A percentile compares a stretch with the other conserved stretches of the same genome.
Evolutionary conservation across 2,888 invertebrate genomes (phyloP).

Genomic region (Pseudococcus jackbeardsleyi): DNA sequence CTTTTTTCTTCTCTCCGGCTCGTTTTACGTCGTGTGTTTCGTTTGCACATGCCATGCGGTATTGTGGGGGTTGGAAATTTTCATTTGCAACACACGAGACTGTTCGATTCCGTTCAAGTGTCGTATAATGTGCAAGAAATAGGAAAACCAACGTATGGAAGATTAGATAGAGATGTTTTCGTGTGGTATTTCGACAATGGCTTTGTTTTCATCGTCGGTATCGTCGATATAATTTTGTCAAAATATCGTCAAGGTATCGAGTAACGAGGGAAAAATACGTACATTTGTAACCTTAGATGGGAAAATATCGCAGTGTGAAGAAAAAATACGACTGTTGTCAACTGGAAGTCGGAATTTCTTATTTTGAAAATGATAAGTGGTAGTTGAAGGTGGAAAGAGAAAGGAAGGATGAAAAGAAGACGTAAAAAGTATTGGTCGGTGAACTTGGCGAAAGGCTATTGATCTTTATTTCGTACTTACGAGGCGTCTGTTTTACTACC

Average conservation of each 20-base stretch:
- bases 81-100: conserved; percentile 6
- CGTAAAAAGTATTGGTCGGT: conserved; percentile 9
- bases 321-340: too few relatives aligned
- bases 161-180: background rate
- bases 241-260: too few relatives aligned
- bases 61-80: conserved; percentile 16
- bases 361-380: background rate
- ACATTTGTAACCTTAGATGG: too few relatives aligned
- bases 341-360: too few relatives aligned
- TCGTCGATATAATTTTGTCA: too few relatives aligned
- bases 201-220: too few relatives aligned
- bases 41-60: conserved; percentile 12
- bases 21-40: background rate
- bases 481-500: background rate
- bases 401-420: background rate
- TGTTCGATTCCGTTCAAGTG: background rate
- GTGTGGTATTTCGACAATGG: background rate
- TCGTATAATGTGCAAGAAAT: background rate
- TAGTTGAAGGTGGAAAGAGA: too few relatives aligned
- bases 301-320: too few relatives aligned
- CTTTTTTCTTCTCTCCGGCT: background rate
- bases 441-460: conserved; percentile 15
- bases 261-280: too few relatives aligned
- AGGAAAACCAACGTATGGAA: background rate
- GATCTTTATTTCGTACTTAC: background rate